These are phyloP conservation scores for Odocoileus virginianus DNA, from an alignment of 2,113 vertebrate species.

Conservation along the genomic window DNA sequence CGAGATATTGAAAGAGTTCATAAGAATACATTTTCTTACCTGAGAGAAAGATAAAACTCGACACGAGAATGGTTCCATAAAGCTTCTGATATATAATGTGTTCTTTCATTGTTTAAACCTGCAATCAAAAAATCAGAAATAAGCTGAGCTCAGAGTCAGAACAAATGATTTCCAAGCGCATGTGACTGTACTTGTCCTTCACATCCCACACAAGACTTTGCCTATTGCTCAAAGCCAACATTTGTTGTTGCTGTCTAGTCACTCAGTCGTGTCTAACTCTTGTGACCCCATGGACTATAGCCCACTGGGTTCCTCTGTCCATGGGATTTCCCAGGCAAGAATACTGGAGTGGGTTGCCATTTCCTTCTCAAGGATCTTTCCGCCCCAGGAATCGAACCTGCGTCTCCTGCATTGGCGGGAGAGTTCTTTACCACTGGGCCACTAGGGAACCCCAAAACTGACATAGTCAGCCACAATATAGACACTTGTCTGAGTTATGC, in stretches of 20 bases:
- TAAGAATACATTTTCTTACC: slow-evolving; percentile 53
- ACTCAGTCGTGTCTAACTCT: not conserved
- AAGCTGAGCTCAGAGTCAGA: slow-evolving; percentile 35
- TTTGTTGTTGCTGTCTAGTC: not conserved
- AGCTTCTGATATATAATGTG: slow-evolving; percentile 28
- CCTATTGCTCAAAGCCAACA: not conserved
- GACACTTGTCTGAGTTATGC: not conserved
- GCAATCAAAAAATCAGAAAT: slow-evolving; percentile 55
- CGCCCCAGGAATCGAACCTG: not conserved
- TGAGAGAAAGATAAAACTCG: slow-evolving; percentile 54
- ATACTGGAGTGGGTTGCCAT: not conserved
- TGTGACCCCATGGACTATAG: not conserved
- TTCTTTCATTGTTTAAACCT: slow-evolving; percentile 58
- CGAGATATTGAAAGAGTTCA: not conserved
- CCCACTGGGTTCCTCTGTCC: not conserved
- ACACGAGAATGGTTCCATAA: slow-evolving; percentile 57
- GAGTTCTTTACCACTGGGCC: not conserved
- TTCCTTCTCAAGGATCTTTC: not conserved
- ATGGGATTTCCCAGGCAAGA: not conserved
- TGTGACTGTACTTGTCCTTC: not conserved
- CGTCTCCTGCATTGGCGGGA: not conserved
- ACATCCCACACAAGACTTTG: not conserved
- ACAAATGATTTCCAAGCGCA: not conserved
- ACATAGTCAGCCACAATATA: not conserved
- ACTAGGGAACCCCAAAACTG: not conserved